Evolutionary conservation across 2,888 invertebrate genomes (phyloP).

Genomic region (Lypha dubia): DNA sequence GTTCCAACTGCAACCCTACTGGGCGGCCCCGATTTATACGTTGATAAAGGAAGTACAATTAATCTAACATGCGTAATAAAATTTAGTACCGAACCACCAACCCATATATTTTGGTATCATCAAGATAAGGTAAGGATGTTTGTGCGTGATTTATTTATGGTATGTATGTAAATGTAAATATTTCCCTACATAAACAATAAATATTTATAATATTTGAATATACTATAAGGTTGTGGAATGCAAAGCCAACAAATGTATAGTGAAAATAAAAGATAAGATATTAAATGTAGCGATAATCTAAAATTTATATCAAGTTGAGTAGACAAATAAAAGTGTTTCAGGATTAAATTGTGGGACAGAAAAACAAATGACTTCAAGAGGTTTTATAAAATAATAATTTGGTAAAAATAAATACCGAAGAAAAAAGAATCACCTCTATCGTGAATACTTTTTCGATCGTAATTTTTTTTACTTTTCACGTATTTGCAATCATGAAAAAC

Average conservation of each 20-base stretch:
- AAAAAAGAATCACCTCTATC: no score
- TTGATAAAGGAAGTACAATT: constrained; percentile 92
- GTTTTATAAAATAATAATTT: no score
- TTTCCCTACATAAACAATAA: not conserved
- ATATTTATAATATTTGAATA: not conserved
- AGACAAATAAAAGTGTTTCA: not conserved
- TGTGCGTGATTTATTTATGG: not conserved
- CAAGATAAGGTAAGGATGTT: constrained; percentile 92
- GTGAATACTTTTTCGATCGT: no score
- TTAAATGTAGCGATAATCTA: not conserved
- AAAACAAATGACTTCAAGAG: no score
- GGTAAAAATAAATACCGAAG: no score
- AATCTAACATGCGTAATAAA: constrained; percentile 92
- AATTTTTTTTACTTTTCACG: no score
- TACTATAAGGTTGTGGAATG: not conserved
- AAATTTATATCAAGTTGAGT: not conserved
- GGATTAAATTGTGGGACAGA: no score
- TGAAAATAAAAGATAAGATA: not conserved
- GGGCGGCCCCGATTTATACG: constrained; percentile 91
- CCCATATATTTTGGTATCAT: constrained; percentile 98
- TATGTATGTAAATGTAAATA: not conserved
- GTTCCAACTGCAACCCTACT: constrained; percentile 92
- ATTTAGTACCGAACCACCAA: constrained; percentile 93
- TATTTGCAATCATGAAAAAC: no score
- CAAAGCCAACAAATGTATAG: not conserved